Evolutionary conservation across 1,140 invertebrate species (phyloP).

Genomic region (Pseudomyrmex flavicornis): DNA sequence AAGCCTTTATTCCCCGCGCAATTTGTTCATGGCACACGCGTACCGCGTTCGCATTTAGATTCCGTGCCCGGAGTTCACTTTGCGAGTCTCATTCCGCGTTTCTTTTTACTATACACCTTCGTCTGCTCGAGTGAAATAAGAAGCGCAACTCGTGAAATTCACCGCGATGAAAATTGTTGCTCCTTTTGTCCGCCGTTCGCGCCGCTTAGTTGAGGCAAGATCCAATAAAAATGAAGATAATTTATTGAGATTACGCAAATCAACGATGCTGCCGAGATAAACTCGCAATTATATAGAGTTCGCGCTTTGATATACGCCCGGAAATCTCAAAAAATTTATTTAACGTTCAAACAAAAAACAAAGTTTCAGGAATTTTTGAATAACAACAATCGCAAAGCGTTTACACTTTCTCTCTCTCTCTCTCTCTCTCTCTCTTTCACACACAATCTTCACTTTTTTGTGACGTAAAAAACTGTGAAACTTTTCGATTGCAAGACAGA

Average conservation of each 20-base stretch:
- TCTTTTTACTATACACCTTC: neutral
- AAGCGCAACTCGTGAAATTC: neutral
- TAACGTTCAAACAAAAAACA: too few relatives aligned
- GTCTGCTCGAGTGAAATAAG: slow-evolving; percentile 17
- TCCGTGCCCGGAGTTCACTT: slow-evolving; percentile 36
- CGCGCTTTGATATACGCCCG: too few relatives aligned
- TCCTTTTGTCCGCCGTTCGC: neutral
- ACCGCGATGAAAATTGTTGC: neutral
- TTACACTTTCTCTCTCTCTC: too few relatives aligned
- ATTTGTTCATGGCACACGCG: slow-evolving; percentile 55
- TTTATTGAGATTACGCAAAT: neutral
- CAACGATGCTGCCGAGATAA: neutral
- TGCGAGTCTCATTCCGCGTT: slow-evolving; percentile 36
- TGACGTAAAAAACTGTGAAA: too few relatives aligned
- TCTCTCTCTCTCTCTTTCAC: too few relatives aligned
- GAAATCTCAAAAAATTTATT: too few relatives aligned
- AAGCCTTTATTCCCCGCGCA: slow-evolving; percentile 21
- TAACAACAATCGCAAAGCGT: too few relatives aligned
- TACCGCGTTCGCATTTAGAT: slow-evolving; percentile 44
- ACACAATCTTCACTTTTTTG: too few relatives aligned
- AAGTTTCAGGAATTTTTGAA: too few relatives aligned
- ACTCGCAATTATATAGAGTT: too few relatives aligned
- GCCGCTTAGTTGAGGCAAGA: neutral
- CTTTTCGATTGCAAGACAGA: too few relatives aligned
- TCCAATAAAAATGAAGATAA: neutral